These are phyloP conservation scores for Pontoporia blainvillei DNA, from an alignment of 2,113 vertebrate genomes.

Conservation along the genomic window DNA sequence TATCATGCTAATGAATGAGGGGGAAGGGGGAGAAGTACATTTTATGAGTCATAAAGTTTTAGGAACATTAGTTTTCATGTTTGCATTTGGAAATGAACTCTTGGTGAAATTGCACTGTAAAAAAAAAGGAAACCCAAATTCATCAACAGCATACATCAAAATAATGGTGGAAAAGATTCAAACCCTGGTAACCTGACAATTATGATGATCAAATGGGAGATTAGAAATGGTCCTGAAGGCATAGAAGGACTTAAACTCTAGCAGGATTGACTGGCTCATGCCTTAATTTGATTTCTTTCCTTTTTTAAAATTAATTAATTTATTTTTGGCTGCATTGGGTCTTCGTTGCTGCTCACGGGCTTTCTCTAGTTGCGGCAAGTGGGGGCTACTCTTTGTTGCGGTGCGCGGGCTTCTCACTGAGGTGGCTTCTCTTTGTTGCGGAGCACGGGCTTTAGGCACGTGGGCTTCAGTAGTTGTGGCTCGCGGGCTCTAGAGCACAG, in stretches of 20 bases:
- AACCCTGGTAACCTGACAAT: background rate
- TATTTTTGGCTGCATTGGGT: no score
- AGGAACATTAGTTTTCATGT: background rate
- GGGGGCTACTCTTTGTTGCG: no score
- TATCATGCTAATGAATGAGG: background rate
- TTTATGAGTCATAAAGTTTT: slow-evolving; percentile 13
- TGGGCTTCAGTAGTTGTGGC: no score
- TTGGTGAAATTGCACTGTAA: slow-evolving; percentile 7
- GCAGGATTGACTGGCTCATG: background rate
- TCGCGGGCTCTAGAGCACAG: no score
- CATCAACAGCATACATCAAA: background rate
- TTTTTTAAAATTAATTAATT: no score
- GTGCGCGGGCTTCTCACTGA: no score
- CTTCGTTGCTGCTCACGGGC: no score
- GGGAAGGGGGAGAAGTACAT: background rate
- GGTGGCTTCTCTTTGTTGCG: no score
- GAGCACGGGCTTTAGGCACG: no score
- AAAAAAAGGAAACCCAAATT: background rate
- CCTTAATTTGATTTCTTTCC: background rate
- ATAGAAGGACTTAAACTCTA: background rate
- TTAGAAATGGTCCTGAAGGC: background rate
- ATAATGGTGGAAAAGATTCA: background rate
- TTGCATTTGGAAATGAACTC: slow-evolving; percentile 24
- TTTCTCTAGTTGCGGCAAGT: no score
- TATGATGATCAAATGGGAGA: background rate